Base-by-base conservation (phyloP, 2,113 vertebrate genomes). In the Forbesichthys agassizii region DNA sequence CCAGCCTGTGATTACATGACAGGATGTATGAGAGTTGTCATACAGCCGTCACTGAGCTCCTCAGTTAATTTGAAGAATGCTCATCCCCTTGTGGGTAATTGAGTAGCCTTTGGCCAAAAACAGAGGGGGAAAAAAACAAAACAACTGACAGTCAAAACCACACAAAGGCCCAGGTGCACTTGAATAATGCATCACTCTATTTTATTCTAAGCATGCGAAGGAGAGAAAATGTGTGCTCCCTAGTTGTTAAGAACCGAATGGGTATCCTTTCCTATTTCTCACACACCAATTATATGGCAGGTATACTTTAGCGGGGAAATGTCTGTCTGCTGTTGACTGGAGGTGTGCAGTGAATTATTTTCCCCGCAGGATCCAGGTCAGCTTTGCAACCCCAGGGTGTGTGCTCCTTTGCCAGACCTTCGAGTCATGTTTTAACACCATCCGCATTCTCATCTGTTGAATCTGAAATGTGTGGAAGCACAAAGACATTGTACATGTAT, bases 241-340 rank as follows among this genome's bases (percentile, higher is more conserved):
- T 54, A 61, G 54, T 4, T 59, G 59, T 16, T 56, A 60, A n/a
- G 71, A 67, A 77, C 14, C 0, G 53, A 68, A 11, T 46, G 66
- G 48, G 62, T 47, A 72, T 42, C 82, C 68, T 74, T 56, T 69
- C 64, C 7, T 8, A 42, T 72, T 81, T 77, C 69, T 81, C 58
- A n/a, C 13, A 14, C 52, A 54, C 13, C 52, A 79, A 64, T 82
- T 80, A 79, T 16, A 66, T 62, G 14, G 47, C 68, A 83, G 74
- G 69, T 51, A 27, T 55, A 27, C 27, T 2, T 27, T 27, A 49
- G 59, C 12, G 52, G 36, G 68, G 67, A 62, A 1, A 5, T 69
- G 9, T 69, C 70, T 18, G 61, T 71, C 61, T 79, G 59, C 49
- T 0, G 1, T 62, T 77, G 73, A 75, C 75, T 79, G 60, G 70